Evolutionary conservation across 2,797 vertebrate genomes (phyloP), one percentile per base, ranked within the genome.

Genomic region (Halcyon leucocephala): DNA sequence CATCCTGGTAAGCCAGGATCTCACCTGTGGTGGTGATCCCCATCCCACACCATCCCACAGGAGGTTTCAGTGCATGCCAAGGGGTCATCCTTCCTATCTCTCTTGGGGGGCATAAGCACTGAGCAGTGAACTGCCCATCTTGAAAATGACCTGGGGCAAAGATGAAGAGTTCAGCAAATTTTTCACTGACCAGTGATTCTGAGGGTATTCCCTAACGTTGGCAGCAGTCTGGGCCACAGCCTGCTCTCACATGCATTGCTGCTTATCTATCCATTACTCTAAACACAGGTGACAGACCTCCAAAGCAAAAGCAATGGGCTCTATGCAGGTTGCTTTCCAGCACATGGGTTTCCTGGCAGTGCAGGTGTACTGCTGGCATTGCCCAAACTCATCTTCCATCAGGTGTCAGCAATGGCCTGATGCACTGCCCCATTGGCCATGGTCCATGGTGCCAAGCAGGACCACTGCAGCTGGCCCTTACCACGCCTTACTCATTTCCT

Each of bases 291-390:
- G 28, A 24, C 16, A 41, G 29, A 42, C n/a, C 29, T 71, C 52
- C 58, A 42, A 84, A 87, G 69, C 42, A 71, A 51, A 90, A 89
- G 44, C 6, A 13, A 28, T 2, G 5, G 35, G 28, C 24, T 54
- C 28, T 9, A 31, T 21, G 28, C 24, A 25, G 24, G 39, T 37
- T 86, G 22, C 39, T 64, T 73, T n/a, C 61, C 60, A 62, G 12
- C 2, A 8, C 10, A 0, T 0, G 3, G 24, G 16, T 29, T 82
- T 77, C 29, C 70, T 4, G 0, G 25, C 17, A 21, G 44, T 14
- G 35, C 31, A 35, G 39, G 37, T 39, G 18, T 62, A 41, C 41
- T 51, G 58, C 37, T 44, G 65, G 21, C 48, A 46, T 31, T n/a
- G 29, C 26, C 19, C 42, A 67, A 66, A 35, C 25, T 71, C 35